These are phyloP conservation scores for Hestina assimilis DNA, from an alignment of 1,140 invertebrate genomes.

Conservation along the genomic window DNA sequence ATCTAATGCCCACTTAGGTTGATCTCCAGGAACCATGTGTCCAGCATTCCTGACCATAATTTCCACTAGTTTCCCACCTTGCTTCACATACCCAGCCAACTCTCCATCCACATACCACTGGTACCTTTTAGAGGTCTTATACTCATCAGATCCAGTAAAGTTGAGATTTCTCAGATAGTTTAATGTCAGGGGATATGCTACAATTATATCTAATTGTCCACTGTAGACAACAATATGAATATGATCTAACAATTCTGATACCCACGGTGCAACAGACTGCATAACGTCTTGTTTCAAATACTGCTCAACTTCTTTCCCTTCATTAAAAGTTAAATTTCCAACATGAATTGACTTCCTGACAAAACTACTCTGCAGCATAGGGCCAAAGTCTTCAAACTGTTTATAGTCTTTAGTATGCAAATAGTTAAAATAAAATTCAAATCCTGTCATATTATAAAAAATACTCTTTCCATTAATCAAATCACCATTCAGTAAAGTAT, in stretches of 20 bases:
- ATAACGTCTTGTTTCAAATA: constrained; percentile 89
- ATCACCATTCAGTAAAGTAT: constrained; percentile 86
- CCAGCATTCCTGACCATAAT: constrained; percentile 90
- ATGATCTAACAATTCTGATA: constrained; percentile 83
- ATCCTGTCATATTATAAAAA: constrained; percentile 90
- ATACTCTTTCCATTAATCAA: constrained; percentile 80
- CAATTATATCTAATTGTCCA: constrained; percentile 92
- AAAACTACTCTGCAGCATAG: constrained; percentile 80
- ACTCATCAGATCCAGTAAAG: constrained; percentile 83
- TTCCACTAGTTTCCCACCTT: constrained; percentile 86
- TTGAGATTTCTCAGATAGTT: constrained; percentile 84
- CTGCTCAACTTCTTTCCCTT: constrained; percentile 80
- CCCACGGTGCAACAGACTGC: constrained; percentile 87
- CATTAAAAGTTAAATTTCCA: constrained; percentile 85
- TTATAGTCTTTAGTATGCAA: constrained; percentile 79
- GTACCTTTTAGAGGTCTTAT: constrained; percentile 81
- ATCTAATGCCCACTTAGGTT: constrained; percentile 87
- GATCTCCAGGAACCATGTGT: constrained; percentile 90
- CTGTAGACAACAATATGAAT: constrained; percentile 88
- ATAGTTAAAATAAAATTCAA: constrained; percentile 89
- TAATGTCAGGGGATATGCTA: constrained; percentile 87
- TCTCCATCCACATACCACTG: constrained; percentile 85
- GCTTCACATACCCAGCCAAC: constrained; percentile 88
- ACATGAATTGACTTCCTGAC: constrained; percentile 89
- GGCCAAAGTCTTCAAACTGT: constrained; percentile 62